Base-by-base conservation (phyloP, 2,113 vertebrate genomes). In the Spermophilus dauricus region DNA sequence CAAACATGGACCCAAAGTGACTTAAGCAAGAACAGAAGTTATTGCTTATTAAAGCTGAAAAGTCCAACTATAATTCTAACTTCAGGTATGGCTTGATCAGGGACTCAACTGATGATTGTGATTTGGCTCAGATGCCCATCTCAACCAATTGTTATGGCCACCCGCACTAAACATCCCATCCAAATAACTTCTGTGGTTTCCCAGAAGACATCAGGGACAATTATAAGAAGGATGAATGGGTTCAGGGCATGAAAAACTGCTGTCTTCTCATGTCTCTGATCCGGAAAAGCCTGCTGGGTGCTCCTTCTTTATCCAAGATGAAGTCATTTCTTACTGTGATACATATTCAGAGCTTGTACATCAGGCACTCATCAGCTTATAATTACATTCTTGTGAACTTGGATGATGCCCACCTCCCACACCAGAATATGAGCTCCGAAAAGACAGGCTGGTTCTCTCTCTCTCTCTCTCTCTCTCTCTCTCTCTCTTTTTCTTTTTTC, bases 1-100 rank as follows among this genome's bases (percentile, higher is more conserved):
- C 61, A 81, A 83, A 73, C 45, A n/a, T 30, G 78, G 45, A 84
- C 48, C 72, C 77, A 81, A 88, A 91, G 51, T 88, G 77, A 48
- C 78, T 90, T 69, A 63, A 69, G 51, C 77, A 75, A 81, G 85
- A 80, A 73, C 37, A 70, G 72, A 86, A 70, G 42, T 56, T 63
- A 39, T 72, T 56, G 78, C 17, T 75, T 53, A 24, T 75, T 48
- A 22, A 56, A 58, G 13, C 28, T 30, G 24, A 56, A 87, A 75
- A 45, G 24, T 39, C 26, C 76, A 69, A 93, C 51, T 13, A 8
- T 20, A 67, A 58, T 34, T 13, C n/a, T 65, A 4, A 39, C 42
- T 92, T 89, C 58, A 86, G 77, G 63, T 78, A 11, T n/a, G 86
- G 30, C 45, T 84, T 51, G 63, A 67, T 83, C 94, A 67, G 37